Percentiles rank a stretch among this genome's conserved stretches.
Evolutionary conservation across 1,140 invertebrate genomes (phyloP).

Genomic region (Sycophaga agraensis): DNA sequence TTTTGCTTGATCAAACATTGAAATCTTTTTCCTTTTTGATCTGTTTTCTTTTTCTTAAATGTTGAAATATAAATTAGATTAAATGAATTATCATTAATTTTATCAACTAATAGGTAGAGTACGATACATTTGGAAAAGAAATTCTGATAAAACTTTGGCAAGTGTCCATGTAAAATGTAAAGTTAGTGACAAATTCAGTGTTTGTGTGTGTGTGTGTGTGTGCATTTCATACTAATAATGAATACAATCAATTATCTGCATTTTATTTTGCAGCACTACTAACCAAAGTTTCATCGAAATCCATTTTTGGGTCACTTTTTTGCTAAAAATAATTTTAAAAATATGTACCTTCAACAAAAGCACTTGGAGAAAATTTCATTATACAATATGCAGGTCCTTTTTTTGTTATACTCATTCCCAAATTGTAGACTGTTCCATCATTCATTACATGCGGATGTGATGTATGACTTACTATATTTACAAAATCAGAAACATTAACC

Average conservation of each 20-base stretch:
- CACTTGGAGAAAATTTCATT: slow-evolving; percentile 66
- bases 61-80: not conserved
- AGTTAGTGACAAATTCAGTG: too few relatives aligned
- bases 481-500: slow-evolving; percentile 70
- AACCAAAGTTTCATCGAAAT: not conserved
- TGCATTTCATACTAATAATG: not conserved
- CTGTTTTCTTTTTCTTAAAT: slow-evolving; percentile 31
- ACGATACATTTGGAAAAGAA: too few relatives aligned
- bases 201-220: too few relatives aligned
- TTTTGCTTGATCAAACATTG: slow-evolving; percentile 71
- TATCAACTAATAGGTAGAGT: too few relatives aligned
- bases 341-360: slow-evolving; percentile 47
- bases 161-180: too few relatives aligned
- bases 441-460: slow-evolving; percentile 81
- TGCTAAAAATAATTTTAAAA: not conserved
- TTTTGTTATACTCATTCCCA: slow-evolving; percentile 71
- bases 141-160: too few relatives aligned
- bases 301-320: too few relatives aligned
- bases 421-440: slow-evolving; percentile 78
- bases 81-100: not conserved
- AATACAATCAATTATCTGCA: too few relatives aligned
- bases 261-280: too few relatives aligned
- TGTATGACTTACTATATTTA: slow-evolving; percentile 80
- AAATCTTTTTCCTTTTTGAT: slow-evolving; percentile 38
- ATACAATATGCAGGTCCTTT: slow-evolving; percentile 71